Conservation (phyloP, 2,888 invertebrate genomes). For the Cryptosula pallasiana region DNA sequence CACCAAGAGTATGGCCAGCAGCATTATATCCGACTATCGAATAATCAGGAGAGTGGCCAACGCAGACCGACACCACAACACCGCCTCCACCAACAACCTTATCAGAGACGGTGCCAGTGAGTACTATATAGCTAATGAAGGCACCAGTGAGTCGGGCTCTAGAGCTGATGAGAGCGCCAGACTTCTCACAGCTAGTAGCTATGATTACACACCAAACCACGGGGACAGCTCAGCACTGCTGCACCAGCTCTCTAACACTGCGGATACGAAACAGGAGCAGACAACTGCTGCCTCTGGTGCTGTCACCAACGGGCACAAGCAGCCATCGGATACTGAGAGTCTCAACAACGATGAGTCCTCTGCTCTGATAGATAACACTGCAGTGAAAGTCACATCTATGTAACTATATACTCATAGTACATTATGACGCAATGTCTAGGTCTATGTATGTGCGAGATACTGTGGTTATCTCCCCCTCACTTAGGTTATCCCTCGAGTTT, state of each 20-base stretch:
- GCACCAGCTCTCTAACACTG: too few species aligned
- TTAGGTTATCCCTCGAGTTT: too few species aligned
- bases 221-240: too few species aligned
- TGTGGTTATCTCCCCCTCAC: too few species aligned
- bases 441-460: too few species aligned
- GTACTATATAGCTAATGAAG: background rate
- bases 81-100: background rate
- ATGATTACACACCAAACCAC: background rate
- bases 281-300: background rate
- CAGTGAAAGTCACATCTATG: background rate
- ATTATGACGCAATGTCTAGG: too few species aligned
- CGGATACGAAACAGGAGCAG: too few species aligned
- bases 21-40: background rate
- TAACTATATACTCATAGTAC: too few species aligned
- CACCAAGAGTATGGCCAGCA: slow-evolving; percentile 4
- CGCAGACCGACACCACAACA: background rate
- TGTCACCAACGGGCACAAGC: background rate
- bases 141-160: background rate
- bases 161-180: background rate
- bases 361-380: background rate
- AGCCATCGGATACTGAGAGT: background rate
- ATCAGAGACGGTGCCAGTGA: background rate
- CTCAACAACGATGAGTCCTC: slow-evolving; percentile 3
- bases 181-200: background rate
- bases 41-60: background rate